Percentiles rank a stretch among this genome's conserved stretches.
These are phyloP conservation scores for Andrena cerasifolii DNA, from an alignment of 1,140 invertebrate genomes.

Conservation along the genomic window DNA sequence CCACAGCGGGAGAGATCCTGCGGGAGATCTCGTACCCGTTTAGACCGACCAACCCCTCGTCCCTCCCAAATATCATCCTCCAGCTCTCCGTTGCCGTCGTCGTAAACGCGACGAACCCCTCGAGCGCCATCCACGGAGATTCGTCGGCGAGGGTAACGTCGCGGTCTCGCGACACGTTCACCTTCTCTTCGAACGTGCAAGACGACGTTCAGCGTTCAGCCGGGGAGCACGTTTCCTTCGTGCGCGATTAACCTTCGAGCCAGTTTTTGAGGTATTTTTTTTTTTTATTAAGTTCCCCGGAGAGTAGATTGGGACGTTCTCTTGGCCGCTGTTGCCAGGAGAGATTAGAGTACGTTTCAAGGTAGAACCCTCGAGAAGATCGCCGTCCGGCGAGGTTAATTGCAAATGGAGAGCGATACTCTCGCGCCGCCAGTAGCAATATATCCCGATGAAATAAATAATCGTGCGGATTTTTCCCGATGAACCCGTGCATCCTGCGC, in stretches of 20 bases:
- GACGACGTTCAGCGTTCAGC: no score
- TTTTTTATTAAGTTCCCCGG: no score
- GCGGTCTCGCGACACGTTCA: no score
- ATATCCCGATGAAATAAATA: conserved; percentile 29
- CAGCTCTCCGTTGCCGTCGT: conserved; percentile 4
- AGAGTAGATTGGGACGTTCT: no score
- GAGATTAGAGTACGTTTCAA: no score
- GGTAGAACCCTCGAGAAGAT: no score
- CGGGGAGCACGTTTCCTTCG: no score
- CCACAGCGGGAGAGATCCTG: conserved; percentile 56
- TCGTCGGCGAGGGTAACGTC: no score
- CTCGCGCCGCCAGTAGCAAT: conserved; percentile 31
- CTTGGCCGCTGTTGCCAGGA: no score
- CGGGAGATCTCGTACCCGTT: conserved; percentile 47
- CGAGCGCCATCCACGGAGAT: not conserved
- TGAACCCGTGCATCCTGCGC: conserved; percentile 27
- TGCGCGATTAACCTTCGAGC: no score
- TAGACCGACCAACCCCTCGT: conserved; percentile 38
- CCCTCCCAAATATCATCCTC: conserved; percentile 22
- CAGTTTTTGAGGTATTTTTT: no score
- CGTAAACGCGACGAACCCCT: conserved; percentile 21
- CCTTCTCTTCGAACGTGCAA: no score
- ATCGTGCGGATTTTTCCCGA: conserved; percentile 33
- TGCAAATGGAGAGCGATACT: conserved; percentile 1
- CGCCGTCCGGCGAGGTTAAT: conserved; percentile 28